phyloP scores from a whole-genome alignment of 2,888 invertebrate genomes.

The Camptogramma bilineatum region DNA sequence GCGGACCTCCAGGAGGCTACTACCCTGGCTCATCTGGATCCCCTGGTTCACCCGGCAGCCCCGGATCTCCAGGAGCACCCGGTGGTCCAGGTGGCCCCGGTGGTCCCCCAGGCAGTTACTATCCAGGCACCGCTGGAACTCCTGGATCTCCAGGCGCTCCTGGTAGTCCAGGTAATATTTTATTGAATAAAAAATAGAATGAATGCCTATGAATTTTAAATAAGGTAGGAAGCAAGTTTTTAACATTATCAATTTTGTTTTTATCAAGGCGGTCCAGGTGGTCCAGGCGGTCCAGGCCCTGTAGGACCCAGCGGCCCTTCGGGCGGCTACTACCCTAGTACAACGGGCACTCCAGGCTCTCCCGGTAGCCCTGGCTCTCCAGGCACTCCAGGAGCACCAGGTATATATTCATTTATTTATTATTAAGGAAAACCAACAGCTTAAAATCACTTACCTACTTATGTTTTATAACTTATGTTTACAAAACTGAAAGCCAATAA shows the following conservation, averaged over 20 bases:
- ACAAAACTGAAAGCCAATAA: no score
- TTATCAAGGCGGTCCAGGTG: conserved; percentile 17
- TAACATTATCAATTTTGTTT: no score
- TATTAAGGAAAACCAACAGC: no score
- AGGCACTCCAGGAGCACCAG: conserved; percentile 24
- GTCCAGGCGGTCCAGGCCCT: conserved; percentile 48
- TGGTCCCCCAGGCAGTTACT: conserved; percentile 21
- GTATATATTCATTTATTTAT: no score
- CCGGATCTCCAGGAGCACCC: conserved; percentile 43
- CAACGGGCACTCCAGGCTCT: conserved; percentile 13
- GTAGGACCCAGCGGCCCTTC: conserved; percentile 23
- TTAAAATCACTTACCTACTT: no score
- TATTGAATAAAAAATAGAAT: no score
- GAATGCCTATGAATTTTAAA: no score
- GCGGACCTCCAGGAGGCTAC: not conserved
- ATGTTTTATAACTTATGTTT: no score
- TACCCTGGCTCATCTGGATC: not conserved
- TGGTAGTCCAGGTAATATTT: conserved; percentile 11
- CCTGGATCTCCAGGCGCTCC: conserved; percentile 41
- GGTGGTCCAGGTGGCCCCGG: conserved; percentile 41
- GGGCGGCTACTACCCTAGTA: conserved; percentile 37
- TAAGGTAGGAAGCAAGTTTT: no score
- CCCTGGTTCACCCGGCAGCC: conserved; percentile 33
- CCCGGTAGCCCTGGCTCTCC: conserved; percentile 9
- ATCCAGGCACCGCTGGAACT: conserved; percentile 53